Percentiles rank a stretch among this genome's conserved stretches.
These are phyloP conservation scores for Phylloscopus trochilus DNA, from an alignment of 2,113 vertebrate species.

Conservation along the genomic window DNA sequence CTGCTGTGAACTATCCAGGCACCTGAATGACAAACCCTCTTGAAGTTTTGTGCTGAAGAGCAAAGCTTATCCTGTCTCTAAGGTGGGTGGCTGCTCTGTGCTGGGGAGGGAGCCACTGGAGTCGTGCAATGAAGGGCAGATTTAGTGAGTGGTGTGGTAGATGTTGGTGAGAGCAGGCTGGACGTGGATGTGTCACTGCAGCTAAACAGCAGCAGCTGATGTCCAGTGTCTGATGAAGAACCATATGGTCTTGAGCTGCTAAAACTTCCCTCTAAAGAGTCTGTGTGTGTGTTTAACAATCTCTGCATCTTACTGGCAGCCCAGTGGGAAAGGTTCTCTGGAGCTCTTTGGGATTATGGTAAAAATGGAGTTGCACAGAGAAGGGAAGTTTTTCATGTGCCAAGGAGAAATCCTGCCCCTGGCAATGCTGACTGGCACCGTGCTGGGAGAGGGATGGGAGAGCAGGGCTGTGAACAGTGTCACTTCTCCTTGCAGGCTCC, in stretches of 20 bases:
- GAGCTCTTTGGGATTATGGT: background rate
- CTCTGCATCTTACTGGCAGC: background rate
- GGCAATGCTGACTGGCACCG: rapidly evolving
- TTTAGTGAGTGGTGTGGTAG: background rate
- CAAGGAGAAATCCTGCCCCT: background rate
- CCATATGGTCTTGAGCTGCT: background rate
- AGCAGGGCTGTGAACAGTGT: background rate
- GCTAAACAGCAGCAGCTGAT: background rate
- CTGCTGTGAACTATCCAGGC: slow-evolving; percentile 32
- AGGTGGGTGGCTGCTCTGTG: background rate
- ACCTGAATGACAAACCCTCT: background rate
- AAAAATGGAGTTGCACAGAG: rapidly evolving
- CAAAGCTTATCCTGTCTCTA: background rate
- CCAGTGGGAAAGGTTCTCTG: background rate
- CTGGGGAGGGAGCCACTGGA: background rate
- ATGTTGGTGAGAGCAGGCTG: background rate
- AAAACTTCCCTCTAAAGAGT: background rate
- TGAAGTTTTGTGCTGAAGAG: background rate
- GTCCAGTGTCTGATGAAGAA: background rate
- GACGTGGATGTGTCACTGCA: background rate
- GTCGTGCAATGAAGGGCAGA: background rate
- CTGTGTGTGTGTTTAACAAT: background rate
- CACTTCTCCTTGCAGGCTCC: background rate
- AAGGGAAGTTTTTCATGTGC: background rate
- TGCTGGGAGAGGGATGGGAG: background rate